A percentile compares a stretch with the other conserved stretches of the same genome.
Evolutionary conservation across 2,797 vertebrate species (phyloP).

Genomic region (Melanotaenia trifasciata): DNA sequence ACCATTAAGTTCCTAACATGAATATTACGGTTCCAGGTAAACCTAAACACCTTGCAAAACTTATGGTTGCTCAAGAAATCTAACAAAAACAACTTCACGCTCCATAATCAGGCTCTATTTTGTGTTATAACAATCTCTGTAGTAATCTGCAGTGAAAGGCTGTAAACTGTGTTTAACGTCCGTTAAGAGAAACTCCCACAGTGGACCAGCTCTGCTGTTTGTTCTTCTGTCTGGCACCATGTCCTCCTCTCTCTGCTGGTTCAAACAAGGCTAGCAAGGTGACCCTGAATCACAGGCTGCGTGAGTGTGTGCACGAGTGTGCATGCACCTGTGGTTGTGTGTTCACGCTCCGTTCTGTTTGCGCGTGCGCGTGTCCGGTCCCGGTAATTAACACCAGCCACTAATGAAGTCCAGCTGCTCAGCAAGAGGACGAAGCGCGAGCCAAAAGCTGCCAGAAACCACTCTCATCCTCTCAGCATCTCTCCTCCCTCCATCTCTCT

Average conservation of each 20-base stretch:
- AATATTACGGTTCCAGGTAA: too few relatives aligned
- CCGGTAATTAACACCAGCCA: conserved; percentile 93
- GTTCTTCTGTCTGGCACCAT: conserved; percentile 67
- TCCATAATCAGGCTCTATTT: too few relatives aligned
- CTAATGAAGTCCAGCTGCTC: conserved; percentile 99
- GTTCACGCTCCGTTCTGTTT: conserved; percentile 19
- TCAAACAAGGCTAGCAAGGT: conserved; percentile 77
- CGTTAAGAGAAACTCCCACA: conserved; percentile 43
- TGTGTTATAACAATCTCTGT: too few relatives aligned
- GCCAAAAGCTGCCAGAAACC: conserved; percentile 84
- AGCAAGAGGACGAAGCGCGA: conserved; percentile 85
- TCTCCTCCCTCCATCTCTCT: conserved; percentile 34
- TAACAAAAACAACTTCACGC: too few relatives aligned
- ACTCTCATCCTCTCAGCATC: conserved; percentile 55
- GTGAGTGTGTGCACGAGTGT: conserved; percentile 25
- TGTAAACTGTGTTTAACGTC: conserved; percentile 29
- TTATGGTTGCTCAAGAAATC: too few relatives aligned
- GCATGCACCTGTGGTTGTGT: conserved; percentile 14
- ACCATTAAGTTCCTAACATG: too few relatives aligned
- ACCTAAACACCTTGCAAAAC: too few relatives aligned
- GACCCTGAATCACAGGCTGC: conserved; percentile 75
- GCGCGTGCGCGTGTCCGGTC: conserved; percentile 64
- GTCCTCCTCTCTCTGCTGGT: conserved; percentile 65
- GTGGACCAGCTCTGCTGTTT: conserved; percentile 39
- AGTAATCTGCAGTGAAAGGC: background rate